Evolutionary conservation across 1,140 invertebrate species (phyloP).

Genomic region (Aphidius gifuensis): DNA sequence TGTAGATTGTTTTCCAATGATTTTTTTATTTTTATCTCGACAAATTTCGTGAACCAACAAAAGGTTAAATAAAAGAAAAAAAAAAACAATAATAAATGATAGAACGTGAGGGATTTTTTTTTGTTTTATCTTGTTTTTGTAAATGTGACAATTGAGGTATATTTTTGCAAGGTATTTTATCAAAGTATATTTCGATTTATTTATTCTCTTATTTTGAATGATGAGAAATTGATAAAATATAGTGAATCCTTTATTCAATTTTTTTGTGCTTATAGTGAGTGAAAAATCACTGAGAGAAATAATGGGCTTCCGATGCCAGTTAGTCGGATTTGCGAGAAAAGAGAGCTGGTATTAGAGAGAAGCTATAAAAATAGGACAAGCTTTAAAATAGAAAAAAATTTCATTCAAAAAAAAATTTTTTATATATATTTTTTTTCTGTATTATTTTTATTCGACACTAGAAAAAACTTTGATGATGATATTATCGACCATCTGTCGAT

Average conservation of each 20-base stretch:
- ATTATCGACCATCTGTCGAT: too few species aligned
- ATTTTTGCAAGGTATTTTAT: background rate
- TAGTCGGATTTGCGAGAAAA: conserved; percentile 10
- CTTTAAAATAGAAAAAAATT: background rate
- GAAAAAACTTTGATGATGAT: too few species aligned
- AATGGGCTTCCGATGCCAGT: conserved; percentile 13
- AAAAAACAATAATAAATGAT: too few species aligned
- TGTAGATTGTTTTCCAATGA: background rate
- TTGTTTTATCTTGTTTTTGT: too few species aligned
- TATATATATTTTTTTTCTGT: background rate
- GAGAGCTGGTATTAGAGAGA: background rate
- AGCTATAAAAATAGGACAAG: conserved; percentile 7
- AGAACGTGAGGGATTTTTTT: too few species aligned
- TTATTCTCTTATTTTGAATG: too few species aligned
- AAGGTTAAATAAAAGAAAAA: too few species aligned
- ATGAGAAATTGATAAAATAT: too few species aligned
- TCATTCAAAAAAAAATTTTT: background rate
- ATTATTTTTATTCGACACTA: too few species aligned
- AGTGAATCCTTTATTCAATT: background rate
- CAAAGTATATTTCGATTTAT: background rate
- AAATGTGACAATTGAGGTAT: background rate
- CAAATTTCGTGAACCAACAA: too few species aligned
- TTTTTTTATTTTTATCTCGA: background rate
- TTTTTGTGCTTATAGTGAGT: background rate
- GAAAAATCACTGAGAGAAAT: conserved; percentile 1